phyloP scores from a whole-genome alignment of 2,888 invertebrate genomes.

The Exephanes ischioxanthus region DNA sequence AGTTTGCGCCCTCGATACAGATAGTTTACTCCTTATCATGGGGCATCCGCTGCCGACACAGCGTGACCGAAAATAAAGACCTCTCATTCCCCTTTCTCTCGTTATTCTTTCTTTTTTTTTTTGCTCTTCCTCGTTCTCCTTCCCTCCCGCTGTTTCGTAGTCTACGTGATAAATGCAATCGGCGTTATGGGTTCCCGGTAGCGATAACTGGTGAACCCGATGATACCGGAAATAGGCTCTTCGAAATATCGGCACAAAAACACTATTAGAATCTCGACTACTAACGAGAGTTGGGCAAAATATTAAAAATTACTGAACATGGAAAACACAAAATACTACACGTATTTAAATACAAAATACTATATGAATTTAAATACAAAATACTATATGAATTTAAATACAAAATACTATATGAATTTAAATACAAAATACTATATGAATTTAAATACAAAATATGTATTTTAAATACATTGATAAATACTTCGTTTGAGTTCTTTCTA shows the following conservation, averaged over 20 bases:
- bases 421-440: neutral
- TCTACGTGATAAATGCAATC: constrained; percentile 56
- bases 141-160: constrained; percentile 10
- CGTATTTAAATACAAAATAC: neutral
- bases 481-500: neutral
- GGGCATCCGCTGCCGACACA: constrained; percentile 21
- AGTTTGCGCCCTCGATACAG: constrained; percentile 21
- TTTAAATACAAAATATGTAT: neutral
- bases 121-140: constrained; percentile 26
- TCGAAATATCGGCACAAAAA: neutral
- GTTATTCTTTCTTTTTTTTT: constrained; percentile 12
- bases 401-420: neutral
- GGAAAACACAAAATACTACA: neutral
- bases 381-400: no score
- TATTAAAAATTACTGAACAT: neutral
- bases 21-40: constrained; percentile 38
- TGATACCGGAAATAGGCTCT: constrained; percentile 46
- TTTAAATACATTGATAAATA: neutral
- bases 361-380: neutral
- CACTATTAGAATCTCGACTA: neutral
- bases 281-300: no score
- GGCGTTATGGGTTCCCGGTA: constrained; percentile 39
- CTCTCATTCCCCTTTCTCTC: constrained; percentile 35
- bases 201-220: constrained; percentile 19
- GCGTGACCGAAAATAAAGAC: constrained; percentile 33